Evolutionary conservation across 2,888 invertebrate genomes (phyloP), one percentile per base, ranked within the genome.

Genomic region (Malthinus seriepunctatus): DNA sequence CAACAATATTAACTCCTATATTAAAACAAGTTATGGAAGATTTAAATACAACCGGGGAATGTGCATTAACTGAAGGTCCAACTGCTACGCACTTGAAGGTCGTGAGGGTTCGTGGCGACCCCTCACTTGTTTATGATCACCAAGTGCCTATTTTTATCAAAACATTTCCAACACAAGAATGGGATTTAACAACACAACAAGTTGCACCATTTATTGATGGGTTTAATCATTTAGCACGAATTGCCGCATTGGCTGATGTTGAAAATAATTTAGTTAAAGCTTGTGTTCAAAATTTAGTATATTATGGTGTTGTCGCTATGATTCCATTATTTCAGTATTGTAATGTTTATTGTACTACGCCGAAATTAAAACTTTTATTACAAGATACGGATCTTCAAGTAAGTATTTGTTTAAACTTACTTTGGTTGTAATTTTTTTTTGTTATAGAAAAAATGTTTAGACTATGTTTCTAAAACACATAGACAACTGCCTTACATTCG

Each of bases 171-270:
- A 69, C 73, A 14, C 72, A 90, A 37, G 89, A 91, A 60, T 96
- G 96, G 95, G 97, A 97, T 75, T 84, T 97, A 32, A 96, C 96
- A 1, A 96, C 97, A 0, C 90, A 94, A 76, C 95, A 95, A 85
- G 93, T 92, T 39, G 63, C 81, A 23, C 93, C 94, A 0, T 91
- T 90, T 72, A 93, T 97, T 48, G 92, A 97, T 78, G 96, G 97
- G 0, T 92, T 91, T 72, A 93, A 95, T 78, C 95, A 97, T 76
- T 88, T 97, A 3, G 88, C 92, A 0, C 89, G 92, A 71, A 95
- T 97, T 63, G 91, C 96, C 0, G 86, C 88, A 0, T 89, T 94
- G 71, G 91, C 95, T 0, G 94, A 95, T 72, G 95, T 97, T 0
- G 96, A 97, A 75, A 92, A 91, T 65, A 93, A 93, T 76, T 82